Conservation (phyloP, 2,797 vertebrate species). For the Muscicapa comitata region DNA sequence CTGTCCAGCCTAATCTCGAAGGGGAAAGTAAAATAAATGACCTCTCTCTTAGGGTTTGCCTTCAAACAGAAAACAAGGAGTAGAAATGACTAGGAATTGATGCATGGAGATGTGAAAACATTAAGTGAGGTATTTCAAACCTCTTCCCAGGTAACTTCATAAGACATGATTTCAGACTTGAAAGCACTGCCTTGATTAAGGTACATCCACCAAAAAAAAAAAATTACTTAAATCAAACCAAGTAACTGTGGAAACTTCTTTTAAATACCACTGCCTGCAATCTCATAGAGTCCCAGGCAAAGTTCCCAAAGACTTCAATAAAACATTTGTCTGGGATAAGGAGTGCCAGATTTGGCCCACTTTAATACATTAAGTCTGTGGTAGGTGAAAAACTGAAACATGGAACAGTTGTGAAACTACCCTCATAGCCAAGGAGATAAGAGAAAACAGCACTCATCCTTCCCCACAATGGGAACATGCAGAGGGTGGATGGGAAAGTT, state of each 20-base stretch:
- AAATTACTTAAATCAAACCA: slow-evolving; percentile 9
- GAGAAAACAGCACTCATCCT: neutral
- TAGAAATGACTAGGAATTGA: neutral
- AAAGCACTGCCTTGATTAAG: slow-evolving; percentile 3
- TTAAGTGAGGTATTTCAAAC: neutral
- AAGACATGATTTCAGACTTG: neutral
- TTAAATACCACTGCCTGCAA: slow-evolving; percentile 45
- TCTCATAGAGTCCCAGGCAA: slow-evolving; percentile 12
- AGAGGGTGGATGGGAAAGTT: neutral
- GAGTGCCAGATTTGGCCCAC: slow-evolving; percentile 60
- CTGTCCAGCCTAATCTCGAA: neutral
- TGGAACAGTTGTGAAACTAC: slow-evolving; percentile 12
- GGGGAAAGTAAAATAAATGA: neutral
- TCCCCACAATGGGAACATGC: neutral
- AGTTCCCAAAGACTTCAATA: slow-evolving; percentile 56
- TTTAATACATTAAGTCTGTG: slow-evolving; percentile 64
- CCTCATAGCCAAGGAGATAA: slow-evolving; percentile 34
- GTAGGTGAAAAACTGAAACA: slow-evolving; percentile 49
- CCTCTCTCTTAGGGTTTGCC: neutral
- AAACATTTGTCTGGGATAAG: slow-evolving; percentile 55
- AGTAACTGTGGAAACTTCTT: slow-evolving; percentile 24
- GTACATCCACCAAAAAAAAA: neutral
- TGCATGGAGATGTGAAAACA: neutral
- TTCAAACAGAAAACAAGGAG: neutral
- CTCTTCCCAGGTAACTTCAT: neutral